Evolutionary conservation across 2,797 vertebrate genomes (phyloP).

Genomic region (Sebastes nivosus): DNA sequence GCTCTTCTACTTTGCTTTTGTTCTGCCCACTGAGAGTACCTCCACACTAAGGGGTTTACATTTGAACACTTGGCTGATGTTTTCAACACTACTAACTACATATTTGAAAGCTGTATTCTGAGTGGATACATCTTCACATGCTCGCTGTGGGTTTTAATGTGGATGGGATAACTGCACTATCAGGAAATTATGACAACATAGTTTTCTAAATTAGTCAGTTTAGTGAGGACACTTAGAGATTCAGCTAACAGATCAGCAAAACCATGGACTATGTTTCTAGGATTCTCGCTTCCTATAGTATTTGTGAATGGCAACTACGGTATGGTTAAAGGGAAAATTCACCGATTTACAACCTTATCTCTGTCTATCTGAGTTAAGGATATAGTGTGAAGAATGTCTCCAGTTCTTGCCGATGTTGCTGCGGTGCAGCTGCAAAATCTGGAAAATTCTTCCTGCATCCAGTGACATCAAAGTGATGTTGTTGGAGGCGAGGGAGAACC

Average conservation of each 20-base stretch:
- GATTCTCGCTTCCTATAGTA: not conserved
- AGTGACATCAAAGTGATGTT: too few species aligned
- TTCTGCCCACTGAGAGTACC: too few species aligned
- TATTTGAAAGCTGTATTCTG: too few species aligned
- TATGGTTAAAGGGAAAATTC: not conserved
- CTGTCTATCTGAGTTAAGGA: too few species aligned
- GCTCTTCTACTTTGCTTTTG: not conserved
- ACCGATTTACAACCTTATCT: too few species aligned
- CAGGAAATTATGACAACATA: not conserved
- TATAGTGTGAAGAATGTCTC: too few species aligned
- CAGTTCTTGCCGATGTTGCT: too few species aligned
- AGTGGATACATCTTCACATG: not conserved
- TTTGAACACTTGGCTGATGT: too few species aligned
- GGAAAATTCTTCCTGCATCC: too few species aligned
- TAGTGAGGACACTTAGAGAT: not conserved
- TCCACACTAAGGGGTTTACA: too few species aligned
- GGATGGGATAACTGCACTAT: not conserved
- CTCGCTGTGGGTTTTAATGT: not conserved
- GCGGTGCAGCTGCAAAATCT: too few species aligned
- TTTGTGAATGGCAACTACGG: not conserved
- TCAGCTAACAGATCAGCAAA: not conserved
- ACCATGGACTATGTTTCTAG: not conserved
- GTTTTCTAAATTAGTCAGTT: not conserved
- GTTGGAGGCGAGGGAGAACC: not conserved
- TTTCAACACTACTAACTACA: too few species aligned